phyloP scores from a whole-genome alignment of 2,113 vertebrate species.

The Speoplatyrhinus poulsoni region DNA sequence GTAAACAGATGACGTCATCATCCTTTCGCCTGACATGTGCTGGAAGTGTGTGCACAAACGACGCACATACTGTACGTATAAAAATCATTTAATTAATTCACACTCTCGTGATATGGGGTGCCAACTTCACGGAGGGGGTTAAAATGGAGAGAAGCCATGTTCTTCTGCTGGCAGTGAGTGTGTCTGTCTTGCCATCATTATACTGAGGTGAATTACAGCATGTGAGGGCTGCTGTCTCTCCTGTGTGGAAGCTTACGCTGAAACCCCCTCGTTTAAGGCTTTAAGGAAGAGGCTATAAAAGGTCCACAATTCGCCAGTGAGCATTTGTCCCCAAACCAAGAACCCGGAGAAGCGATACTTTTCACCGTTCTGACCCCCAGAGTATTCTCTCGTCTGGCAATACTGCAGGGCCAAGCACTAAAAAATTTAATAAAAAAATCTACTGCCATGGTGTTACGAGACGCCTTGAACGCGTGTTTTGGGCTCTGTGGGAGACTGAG shows the following conservation, averaged over 20 bases:
- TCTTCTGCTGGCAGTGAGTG: neutral
- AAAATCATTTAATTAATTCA: no score
- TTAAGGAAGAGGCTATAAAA: constrained; percentile 52
- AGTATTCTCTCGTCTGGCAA: constrained; percentile 58
- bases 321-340: constrained; percentile 58
- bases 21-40: no score
- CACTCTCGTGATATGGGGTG: no score
- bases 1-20: no score
- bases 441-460: constrained; percentile 59
- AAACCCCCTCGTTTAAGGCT: constrained; percentile 32
- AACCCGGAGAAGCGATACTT: constrained; percentile 48
- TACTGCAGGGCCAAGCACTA: constrained; percentile 41
- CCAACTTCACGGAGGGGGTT: no score
- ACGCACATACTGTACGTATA: no score
- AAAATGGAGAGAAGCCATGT: constrained; percentile 12
- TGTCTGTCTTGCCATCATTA: constrained; percentile 25
- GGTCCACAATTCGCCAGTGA: constrained; percentile 55
- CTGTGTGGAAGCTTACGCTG: constrained; percentile 4
- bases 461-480: constrained; percentile 46
- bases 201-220: constrained; percentile 23
- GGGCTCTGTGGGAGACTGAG: constrained; percentile 6
- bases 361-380: constrained; percentile 57
- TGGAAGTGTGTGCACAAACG: no score
- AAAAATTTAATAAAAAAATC: constrained; percentile 68
- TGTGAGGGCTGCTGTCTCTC: constrained; percentile 22